Evolutionary conservation across 2,113 vertebrate genomes (phyloP).

Genomic region (Xiphophorus hellerii): DNA sequence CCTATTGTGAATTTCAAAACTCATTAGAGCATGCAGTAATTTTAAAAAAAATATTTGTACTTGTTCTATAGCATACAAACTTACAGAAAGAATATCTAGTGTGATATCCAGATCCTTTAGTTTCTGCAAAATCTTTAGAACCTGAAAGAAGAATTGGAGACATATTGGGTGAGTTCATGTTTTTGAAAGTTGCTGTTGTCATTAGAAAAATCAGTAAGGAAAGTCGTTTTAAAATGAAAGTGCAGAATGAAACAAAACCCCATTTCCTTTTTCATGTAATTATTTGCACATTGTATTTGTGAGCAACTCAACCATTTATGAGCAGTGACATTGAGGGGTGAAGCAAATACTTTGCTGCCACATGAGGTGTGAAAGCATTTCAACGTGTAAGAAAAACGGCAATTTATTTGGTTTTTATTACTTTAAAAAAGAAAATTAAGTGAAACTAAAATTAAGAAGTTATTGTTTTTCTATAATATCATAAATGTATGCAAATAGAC

Average conservation of each 20-base stretch:
- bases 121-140: slow-evolving; percentile 82
- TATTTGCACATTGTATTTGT: background rate
- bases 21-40: slow-evolving; percentile 1
- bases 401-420: too few species aligned
- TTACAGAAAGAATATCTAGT: slow-evolving; percentile 85
- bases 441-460: too few species aligned
- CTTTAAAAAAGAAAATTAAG: too few species aligned
- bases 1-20: slow-evolving; percentile 64
- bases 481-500: too few species aligned
- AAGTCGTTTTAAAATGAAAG: background rate
- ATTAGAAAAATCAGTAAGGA: background rate
- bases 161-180: background rate
- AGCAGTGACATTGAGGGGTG: too few species aligned
- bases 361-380: too few species aligned
- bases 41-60: background rate
- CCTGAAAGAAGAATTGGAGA: slow-evolving; percentile 67
- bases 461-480: too few species aligned
- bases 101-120: slow-evolving; percentile 85
- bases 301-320: too few species aligned
- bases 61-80: slow-evolving; percentile 39
- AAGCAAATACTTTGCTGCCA: too few species aligned
- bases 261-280: background rate
- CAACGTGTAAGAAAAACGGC: too few species aligned
- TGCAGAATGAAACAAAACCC: background rate
- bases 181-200: background rate